Evolutionary conservation across 1,140 invertebrate species (phyloP).

Genomic region (Penaeus japonicus): DNA sequence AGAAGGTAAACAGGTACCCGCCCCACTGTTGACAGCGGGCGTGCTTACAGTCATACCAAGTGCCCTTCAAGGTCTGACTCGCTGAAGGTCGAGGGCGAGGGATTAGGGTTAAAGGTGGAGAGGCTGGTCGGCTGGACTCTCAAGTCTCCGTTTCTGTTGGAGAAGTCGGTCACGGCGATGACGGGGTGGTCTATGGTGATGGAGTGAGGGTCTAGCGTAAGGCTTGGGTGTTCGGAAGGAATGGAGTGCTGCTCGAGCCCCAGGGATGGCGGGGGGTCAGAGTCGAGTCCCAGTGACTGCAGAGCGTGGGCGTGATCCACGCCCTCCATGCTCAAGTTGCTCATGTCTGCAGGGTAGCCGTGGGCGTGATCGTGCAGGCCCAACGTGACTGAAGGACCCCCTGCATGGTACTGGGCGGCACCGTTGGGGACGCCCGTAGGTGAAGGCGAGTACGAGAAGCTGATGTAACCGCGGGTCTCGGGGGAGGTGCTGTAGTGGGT

Average conservation of each 20-base stretch:
- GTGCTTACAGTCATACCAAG: conserved; percentile 43
- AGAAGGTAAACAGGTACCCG: not conserved
- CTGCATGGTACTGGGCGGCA: conserved; percentile 58
- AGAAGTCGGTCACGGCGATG: conserved; percentile 49
- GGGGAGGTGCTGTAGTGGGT: conserved; percentile 59
- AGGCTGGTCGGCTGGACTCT: conserved; percentile 50
- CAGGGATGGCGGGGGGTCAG: conserved; percentile 55
- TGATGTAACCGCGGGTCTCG: conserved; percentile 46
- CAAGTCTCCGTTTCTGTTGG: conserved; percentile 54
- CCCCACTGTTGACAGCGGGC: not conserved
- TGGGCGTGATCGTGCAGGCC: conserved; percentile 52
- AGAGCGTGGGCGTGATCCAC: conserved; percentile 34
- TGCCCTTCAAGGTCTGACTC: conserved; percentile 48
- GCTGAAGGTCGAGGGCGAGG: conserved; percentile 45
- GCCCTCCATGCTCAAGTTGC: conserved; percentile 14
- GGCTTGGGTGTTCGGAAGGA: conserved; percentile 56
- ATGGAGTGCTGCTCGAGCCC: conserved; percentile 59
- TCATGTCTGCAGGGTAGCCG: conserved; percentile 26
- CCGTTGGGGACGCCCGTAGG: conserved; percentile 57
- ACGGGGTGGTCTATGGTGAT: conserved; percentile 59
- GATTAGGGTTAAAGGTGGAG: conserved; percentile 58
- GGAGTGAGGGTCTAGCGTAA: conserved; percentile 58
- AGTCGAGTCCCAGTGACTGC: conserved; percentile 56
- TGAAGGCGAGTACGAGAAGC: conserved; percentile 57
- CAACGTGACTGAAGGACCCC: conserved; percentile 55